Percentiles rank a stretch among this genome's conserved stretches.
Conservation (phyloP, 2,113 vertebrate genomes). For the Passer domesticus region DNA sequence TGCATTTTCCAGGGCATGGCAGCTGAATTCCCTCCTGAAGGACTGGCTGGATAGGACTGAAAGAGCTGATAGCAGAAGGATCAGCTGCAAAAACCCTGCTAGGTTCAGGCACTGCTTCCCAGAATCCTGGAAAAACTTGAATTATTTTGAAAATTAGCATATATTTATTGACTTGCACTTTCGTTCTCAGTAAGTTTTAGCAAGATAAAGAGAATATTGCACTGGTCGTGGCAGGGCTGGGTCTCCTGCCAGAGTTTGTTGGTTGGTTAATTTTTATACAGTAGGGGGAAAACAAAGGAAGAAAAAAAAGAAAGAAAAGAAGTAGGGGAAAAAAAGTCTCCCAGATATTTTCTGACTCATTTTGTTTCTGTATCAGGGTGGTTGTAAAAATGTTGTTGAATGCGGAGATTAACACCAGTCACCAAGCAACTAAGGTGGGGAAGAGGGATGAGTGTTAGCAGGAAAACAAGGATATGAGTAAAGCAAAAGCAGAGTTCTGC, state of each 20-base stretch:
- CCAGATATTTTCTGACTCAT: neutral
- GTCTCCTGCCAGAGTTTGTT: neutral
- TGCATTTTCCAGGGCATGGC: neutral
- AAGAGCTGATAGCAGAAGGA: neutral
- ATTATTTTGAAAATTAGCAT: neutral
- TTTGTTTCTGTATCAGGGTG: neutral
- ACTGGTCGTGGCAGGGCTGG: neutral
- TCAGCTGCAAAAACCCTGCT: neutral
- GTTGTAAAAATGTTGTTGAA: neutral
- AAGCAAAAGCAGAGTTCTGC: neutral
- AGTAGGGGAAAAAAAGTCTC: accelerated
- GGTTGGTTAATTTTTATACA: neutral
- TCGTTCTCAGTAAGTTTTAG: neutral
- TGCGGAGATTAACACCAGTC: neutral
- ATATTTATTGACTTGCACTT: neutral
- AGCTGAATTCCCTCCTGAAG: neutral
- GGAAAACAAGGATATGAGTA: neutral
- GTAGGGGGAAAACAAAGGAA: accelerated
- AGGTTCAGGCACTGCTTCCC: neutral
- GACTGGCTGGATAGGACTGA: neutral
- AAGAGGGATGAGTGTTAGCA: neutral
- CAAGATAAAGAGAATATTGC: neutral
- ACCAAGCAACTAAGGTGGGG: neutral
- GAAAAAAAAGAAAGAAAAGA: too few relatives aligned
- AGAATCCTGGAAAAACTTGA: neutral